These are phyloP conservation scores for Lordiphosa stackelbergi DNA, from an alignment of 1,140 invertebrate species.

Conservation along the genomic window DNA sequence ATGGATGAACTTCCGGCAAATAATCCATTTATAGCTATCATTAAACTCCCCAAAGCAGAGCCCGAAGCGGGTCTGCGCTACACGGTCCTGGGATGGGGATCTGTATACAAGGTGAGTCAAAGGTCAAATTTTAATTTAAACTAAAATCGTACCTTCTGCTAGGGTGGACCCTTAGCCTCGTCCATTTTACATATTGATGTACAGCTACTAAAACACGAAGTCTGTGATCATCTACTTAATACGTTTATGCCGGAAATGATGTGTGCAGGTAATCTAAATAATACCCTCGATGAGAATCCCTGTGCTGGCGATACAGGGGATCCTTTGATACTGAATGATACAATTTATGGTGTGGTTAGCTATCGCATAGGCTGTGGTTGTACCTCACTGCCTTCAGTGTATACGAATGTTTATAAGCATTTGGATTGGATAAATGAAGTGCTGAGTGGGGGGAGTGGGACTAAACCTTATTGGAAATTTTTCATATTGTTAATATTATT, in stretches of 20 bases:
- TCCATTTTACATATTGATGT: conserved; percentile 36
- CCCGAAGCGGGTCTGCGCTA: conserved; percentile 20
- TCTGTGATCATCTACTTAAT: conserved; percentile 18
- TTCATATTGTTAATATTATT: no score
- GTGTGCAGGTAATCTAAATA: conserved; percentile 40
- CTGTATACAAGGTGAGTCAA: conserved; percentile 24
- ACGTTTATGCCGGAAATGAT: conserved; percentile 42
- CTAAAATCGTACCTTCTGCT: background rate
- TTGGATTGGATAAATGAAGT: conserved; percentile 26
- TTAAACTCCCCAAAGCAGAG: conserved; percentile 16
- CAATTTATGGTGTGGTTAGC: conserved; percentile 42
- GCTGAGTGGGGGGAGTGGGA: background rate
- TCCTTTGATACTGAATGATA: conserved; percentile 29
- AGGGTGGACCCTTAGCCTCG: conserved; percentile 37
- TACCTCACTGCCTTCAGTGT: conserved; percentile 27
- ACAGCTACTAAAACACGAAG: conserved; percentile 1
- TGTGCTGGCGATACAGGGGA: conserved; percentile 44
- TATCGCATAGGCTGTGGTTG: conserved; percentile 47
- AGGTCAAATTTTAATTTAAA: no score
- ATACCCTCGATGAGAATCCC: conserved; percentile 27
- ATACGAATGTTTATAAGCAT: conserved; percentile 42
- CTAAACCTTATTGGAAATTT: no score
- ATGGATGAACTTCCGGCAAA: conserved; percentile 5
- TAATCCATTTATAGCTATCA: conserved; percentile 27
- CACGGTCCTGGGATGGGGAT: conserved; percentile 48